Evolutionary conservation across 2,888 invertebrate genomes (phyloP), one percentile per base, ranked within the genome.

Genomic region (Steinernema carpocapsae): DNA sequence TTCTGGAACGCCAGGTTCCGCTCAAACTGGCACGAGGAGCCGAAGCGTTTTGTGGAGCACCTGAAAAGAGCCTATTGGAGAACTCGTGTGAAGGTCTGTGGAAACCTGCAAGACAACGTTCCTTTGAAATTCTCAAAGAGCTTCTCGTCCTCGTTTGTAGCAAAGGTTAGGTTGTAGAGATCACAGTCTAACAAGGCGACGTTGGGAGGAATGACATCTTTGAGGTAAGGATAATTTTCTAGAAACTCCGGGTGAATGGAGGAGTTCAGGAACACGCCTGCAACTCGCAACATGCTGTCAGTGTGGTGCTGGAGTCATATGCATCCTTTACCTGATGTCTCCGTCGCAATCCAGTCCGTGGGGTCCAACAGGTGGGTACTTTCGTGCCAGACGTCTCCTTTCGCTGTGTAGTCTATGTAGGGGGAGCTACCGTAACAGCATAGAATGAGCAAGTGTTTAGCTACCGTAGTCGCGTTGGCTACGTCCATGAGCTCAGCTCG

Each of bases 101-200:
- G 37, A 26, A 48, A 81, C 80, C 79, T 74, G 76, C 80, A 80
- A 22, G 56, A 75, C 12, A 80, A 64, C 19, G 52, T 51, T 1
- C 80, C 80, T 64, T 81, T 77, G 32, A 64, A 74, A 24, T 56
- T 22, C 37, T 80, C 76, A 73, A 78, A 82, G 7, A 82, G 59
- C 12, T 71, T 70, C 72, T 82, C 76, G 52, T 82, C 82, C 29
- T 75, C 76, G 24, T 70, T 42, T 24, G 76, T 77, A 43, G 77
- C 75, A 74, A 82, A 82, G n/a, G 82, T 82, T 72, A 82, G 76
- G 72, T 82, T 82, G 78, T 78, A 82, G 48, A 82, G 76, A 70
- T 82, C 82, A 52, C 82, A 82, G 72, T 76, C 75, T n/a, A 76
- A 79, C 24, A 82, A 72, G 7, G 56, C 45, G 19, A 80, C 72